These are phyloP conservation scores for Delia radicum DNA, from an alignment of 1,140 invertebrate species.

Conservation along the genomic window DNA sequence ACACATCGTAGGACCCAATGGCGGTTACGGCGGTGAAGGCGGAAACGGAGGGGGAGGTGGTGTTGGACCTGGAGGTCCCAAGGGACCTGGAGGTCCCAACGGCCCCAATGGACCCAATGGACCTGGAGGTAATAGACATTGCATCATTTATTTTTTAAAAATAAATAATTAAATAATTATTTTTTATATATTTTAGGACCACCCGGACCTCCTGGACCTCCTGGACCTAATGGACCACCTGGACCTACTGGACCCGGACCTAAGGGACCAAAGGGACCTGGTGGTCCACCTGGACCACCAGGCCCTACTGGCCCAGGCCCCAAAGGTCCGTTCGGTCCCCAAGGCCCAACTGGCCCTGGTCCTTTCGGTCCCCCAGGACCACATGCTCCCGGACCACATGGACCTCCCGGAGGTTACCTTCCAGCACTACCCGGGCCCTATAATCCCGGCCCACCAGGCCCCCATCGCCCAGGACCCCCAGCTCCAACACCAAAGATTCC, in stretches of 20 bases:
- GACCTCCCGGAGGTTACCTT: slow-evolving; percentile 27
- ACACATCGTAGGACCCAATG: slow-evolving; percentile 52
- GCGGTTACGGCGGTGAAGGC: slow-evolving; percentile 49
- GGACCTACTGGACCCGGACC: slow-evolving; percentile 24
- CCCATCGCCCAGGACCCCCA: not conserved
- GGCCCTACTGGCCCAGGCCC: slow-evolving; percentile 28
- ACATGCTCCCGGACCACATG: slow-evolving; percentile 32
- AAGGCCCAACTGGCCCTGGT: slow-evolving; percentile 35
- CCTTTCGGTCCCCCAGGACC: slow-evolving; percentile 35
- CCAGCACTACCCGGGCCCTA: slow-evolving; percentile 29
- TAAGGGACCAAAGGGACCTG: slow-evolving; percentile 36
- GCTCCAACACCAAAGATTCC: slow-evolving; percentile 25
- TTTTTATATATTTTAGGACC: slow-evolving; percentile 23
- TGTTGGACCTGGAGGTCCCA: slow-evolving; percentile 46
- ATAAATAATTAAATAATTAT: not conserved
- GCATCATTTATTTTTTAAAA: not conserved
- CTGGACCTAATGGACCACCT: slow-evolving; percentile 29
- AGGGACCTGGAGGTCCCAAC: slow-evolving; percentile 46
- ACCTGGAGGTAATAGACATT: slow-evolving; percentile 43
- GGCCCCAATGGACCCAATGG: slow-evolving; percentile 48
- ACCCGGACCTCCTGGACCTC: slow-evolving; percentile 31
- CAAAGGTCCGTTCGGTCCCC: slow-evolving; percentile 33
- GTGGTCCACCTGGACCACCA: slow-evolving; percentile 39
- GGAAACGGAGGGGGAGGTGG: slow-evolving; percentile 41
- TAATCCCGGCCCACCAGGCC: slow-evolving; percentile 24